Base-by-base conservation (phyloP, 2,113 vertebrate genomes). In the Ondatra zibethicus region DNA sequence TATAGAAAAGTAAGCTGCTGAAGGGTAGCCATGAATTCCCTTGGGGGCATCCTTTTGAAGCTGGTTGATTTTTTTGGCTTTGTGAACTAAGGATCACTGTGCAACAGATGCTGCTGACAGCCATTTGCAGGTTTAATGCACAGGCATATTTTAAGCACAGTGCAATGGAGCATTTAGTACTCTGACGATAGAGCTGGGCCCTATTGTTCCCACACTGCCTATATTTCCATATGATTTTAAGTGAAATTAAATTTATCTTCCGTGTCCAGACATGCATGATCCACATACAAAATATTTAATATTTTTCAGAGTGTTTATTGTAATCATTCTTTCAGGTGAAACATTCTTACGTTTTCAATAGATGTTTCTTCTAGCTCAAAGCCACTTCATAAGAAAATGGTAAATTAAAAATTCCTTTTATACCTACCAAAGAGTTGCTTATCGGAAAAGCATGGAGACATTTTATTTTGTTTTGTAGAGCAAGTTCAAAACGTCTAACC, bases 361-460 rank as follows among this genome's bases (percentile, higher is more conserved):
- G 77, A 70, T 94, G 55, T 10, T 4, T 89, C 17, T 88, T 93
- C 50, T 89, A 91, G 10, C 47, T 95, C 16, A 87, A 88, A 91
- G 55, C 45, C 23, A 89, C 61, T 93, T 96, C 61, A 77, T 36
- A 82, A 81, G 47, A 95, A 97, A 95, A 92, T n/a, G 14, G 4
- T 39, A 96, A 96, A 97, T 95, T 73, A 91, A 95, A 93, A 84
- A 39, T 93, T 87, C 25, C 11, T 50, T 93, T 94, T 95, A 19
- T 86, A 92, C 77, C 63, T 89, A 89, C 39, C 52, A 89, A 76
- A 90, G 50, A 94, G 65, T 96, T 81, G 85, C 52, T 97, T 90
- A 85, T 78, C 13, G n/a, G 52, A n/a, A 95, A 72, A 88, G 92
- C 39, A 85, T 1, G 0, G 42, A 96, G 42, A 61, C 23, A 33